These are phyloP conservation scores for Sandelia bainsii DNA, from an alignment of 2,797 vertebrate genomes.

Conservation along the genomic window DNA sequence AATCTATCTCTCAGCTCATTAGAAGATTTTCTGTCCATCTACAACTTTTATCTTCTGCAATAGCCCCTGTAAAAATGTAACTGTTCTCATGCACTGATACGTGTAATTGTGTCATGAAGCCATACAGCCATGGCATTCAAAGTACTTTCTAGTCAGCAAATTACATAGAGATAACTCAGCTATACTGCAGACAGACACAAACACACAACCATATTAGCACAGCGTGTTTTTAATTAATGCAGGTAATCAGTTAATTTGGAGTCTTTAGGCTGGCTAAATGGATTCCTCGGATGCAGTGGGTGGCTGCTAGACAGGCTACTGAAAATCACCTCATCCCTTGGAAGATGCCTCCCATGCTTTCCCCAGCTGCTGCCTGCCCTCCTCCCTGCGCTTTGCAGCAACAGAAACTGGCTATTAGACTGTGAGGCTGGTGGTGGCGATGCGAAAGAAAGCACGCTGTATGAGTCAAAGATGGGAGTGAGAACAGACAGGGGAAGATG, in stretches of 20 bases:
- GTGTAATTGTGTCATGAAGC: slow-evolving; percentile 11
- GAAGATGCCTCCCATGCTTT: slow-evolving; percentile 29
- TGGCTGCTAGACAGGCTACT: slow-evolving; percentile 29
- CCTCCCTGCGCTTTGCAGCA: slow-evolving; percentile 19
- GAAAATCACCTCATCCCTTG: slow-evolving; percentile 34
- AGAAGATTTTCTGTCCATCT: background rate
- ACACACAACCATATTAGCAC: slow-evolving; percentile 27
- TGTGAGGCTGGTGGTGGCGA: slow-evolving; percentile 27
- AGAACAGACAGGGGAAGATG: slow-evolving; percentile 29
- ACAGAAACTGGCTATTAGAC: slow-evolving; percentile 41
- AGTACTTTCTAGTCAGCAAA: background rate
- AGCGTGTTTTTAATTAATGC: slow-evolving; percentile 56
- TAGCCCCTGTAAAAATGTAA: background rate
- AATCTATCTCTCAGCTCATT: background rate
- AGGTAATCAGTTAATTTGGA: slow-evolving; percentile 57
- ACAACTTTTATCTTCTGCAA: background rate
- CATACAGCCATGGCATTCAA: background rate
- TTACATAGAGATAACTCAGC: background rate
- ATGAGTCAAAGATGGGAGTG: slow-evolving; percentile 19
- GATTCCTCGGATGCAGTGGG: slow-evolving; percentile 43
- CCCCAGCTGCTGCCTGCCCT: slow-evolving; percentile 39
- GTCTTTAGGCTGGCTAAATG: slow-evolving; percentile 39
- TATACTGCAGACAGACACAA: background rate
- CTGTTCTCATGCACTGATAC: background rate
- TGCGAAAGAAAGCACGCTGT: slow-evolving; percentile 15